Evolutionary conservation across 2,113 vertebrate species (phyloP).

Genomic region (Oceanodroma tethys): DNA sequence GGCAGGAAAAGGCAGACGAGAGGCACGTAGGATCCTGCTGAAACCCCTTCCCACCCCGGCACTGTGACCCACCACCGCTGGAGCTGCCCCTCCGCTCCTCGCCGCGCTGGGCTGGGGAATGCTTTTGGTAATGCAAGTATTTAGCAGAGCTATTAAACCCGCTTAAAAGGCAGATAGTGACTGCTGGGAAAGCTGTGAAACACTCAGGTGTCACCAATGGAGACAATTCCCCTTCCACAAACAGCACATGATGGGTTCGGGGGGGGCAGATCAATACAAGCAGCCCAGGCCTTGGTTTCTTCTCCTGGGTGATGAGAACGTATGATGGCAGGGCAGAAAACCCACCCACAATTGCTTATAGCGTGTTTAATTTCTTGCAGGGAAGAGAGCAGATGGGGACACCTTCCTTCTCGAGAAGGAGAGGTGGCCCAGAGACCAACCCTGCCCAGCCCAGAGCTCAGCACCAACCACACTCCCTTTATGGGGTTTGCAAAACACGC

Average conservation of each 20-base stretch:
- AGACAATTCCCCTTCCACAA: background rate
- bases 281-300: background rate
- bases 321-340: background rate
- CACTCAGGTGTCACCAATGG: background rate
- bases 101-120: accelerated
- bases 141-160: background rate
- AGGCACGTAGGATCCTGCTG: accelerated
- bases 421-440: background rate
- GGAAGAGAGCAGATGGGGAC: too few relatives aligned
- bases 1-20: background rate
- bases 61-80: accelerated
- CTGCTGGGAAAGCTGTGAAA: background rate
- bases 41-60: accelerated
- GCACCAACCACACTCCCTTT: background rate
- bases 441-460: background rate
- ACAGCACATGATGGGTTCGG: accelerated
- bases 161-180: background rate
- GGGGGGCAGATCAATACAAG: background rate
- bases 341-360: accelerated
- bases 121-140: background rate
- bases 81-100: background rate
- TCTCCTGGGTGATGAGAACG: background rate
- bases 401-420: background rate
- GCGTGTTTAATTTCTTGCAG: background rate
- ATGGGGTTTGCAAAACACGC: background rate